A percentile compares a stretch with the other conserved stretches of the same genome.
Conservation (phyloP, 2,797 vertebrate species). For the Phoebastria nigripes region DNA sequence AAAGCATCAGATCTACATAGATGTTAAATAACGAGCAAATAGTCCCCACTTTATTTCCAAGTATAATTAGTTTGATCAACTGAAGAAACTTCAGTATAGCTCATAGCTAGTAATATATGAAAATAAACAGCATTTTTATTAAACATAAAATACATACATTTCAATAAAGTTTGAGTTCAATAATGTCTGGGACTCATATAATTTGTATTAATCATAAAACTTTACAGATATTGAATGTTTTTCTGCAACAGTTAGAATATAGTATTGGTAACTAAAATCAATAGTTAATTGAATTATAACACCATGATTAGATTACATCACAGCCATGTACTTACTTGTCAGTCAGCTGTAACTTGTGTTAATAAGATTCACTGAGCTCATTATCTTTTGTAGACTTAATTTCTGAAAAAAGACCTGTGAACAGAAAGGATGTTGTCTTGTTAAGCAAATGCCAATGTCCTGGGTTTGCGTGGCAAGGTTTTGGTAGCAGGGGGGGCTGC, state of each 20-base stretch:
- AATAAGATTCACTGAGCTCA: conserved; percentile 54
- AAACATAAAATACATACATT: background rate
- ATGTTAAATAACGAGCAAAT: conserved; percentile 24
- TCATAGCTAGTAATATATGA: background rate
- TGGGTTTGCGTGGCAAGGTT: background rate
- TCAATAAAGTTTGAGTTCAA: background rate
- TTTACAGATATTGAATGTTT: background rate
- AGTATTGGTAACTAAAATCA: conserved; percentile 26
- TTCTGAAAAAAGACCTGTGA: conserved; percentile 29
- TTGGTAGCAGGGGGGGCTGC: background rate
- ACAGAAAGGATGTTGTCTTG: conserved; percentile 26
- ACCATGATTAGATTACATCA: conserved; percentile 19
- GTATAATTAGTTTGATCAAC: background rate
- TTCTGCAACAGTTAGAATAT: background rate
- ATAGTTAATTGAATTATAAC: conserved; percentile 50
- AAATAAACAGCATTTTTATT: background rate
- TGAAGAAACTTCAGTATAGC: background rate
- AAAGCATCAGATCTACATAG: background rate
- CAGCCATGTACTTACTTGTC: conserved; percentile 38
- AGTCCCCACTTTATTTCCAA: background rate
- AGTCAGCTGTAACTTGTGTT: conserved; percentile 45
- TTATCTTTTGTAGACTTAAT: conserved; percentile 55
- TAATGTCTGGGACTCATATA: background rate
- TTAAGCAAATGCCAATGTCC: background rate
- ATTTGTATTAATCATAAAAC: background rate